Evolutionary conservation across 2,797 vertebrate species (phyloP).

Genomic region (Alouatta caraya): DNA sequence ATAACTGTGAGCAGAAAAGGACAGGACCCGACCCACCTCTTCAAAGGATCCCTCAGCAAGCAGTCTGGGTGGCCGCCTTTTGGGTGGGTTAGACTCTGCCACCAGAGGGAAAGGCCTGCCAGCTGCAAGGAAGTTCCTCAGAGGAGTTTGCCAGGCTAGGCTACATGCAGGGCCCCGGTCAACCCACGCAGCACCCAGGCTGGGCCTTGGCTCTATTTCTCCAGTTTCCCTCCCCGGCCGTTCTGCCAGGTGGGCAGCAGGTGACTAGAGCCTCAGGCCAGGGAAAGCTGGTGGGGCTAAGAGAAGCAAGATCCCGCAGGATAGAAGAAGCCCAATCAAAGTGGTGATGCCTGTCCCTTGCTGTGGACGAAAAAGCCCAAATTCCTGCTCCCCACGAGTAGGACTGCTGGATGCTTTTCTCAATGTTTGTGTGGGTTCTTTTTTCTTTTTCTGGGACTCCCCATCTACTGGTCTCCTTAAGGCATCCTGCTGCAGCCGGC

Average conservation of each 20-base stretch:
- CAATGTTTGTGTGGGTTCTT: neutral
- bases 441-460: constrained; percentile 16
- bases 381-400: neutral
- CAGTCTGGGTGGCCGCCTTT: neutral
- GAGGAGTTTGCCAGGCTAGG: neutral
- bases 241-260: neutral
- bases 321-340: neutral
- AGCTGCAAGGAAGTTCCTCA: neutral
- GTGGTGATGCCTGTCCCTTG: neutral
- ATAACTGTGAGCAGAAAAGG: neutral
- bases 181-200: too few species aligned
- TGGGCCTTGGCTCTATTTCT: neutral
- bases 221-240: neutral
- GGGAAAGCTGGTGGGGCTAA: neutral
- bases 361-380: neutral
- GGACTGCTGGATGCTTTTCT: neutral
- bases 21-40: neutral
- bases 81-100: neutral
- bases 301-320: neutral
- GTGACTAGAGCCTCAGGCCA: neutral
- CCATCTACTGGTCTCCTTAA: constrained; percentile 51
- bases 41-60: neutral
- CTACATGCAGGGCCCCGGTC: neutral
- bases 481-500: neutral
- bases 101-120: neutral